These are phyloP conservation scores for Beris chalybata DNA, from an alignment of 2,888 invertebrate species.

Conservation along the genomic window DNA sequence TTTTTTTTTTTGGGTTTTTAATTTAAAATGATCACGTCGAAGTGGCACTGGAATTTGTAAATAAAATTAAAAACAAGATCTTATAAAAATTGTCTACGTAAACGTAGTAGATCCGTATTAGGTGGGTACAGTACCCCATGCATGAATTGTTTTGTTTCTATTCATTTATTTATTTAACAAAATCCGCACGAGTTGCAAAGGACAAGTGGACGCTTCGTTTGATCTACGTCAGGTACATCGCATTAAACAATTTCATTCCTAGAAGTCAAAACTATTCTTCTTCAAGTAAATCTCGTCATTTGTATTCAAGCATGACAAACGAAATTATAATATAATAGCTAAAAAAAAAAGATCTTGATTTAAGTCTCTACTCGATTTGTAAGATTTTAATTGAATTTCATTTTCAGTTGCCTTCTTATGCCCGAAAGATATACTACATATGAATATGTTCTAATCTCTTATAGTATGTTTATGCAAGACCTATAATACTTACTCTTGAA, in stretches of 20 bases:
- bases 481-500: not conserved
- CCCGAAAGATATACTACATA: slow-evolving; percentile 11
- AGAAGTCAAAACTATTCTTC: slow-evolving; percentile 11
- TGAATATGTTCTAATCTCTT: slow-evolving; percentile 2
- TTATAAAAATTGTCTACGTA: no score
- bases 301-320: slow-evolving; percentile 30
- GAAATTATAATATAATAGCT: slow-evolving; percentile 28
- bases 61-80: no score
- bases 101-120: no score
- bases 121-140: no score
- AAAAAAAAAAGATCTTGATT: slow-evolving; percentile 22
- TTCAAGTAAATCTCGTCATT: slow-evolving; percentile 27
- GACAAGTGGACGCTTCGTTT: slow-evolving; percentile 12
- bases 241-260: slow-evolving; percentile 26
- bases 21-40: no score
- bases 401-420: slow-evolving; percentile 19
- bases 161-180: no score
- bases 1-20: no score
- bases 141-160: no score
- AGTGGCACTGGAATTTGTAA: no score
- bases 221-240: slow-evolving; percentile 13
- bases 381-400: slow-evolving; percentile 26
- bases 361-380: not conserved
- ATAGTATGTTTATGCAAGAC: no score
- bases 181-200: no score